Percentiles rank a stretch among this genome's conserved stretches.
Conservation (phyloP, 2,888 invertebrate species). For the Eristalis intricaria region DNA sequence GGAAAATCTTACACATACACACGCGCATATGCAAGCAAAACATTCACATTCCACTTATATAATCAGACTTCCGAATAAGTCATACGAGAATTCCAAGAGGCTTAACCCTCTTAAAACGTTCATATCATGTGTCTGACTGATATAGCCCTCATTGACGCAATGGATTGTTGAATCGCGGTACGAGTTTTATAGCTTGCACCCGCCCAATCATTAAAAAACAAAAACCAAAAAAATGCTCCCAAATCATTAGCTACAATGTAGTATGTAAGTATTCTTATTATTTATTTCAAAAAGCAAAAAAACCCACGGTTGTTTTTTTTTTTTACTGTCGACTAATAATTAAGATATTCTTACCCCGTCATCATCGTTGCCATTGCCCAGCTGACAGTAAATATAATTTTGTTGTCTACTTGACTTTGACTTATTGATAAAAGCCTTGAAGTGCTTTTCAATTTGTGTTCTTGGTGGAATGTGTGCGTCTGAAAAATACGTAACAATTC, state of each 20-base stretch:
- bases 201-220: background rate
- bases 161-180: background rate
- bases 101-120: background rate
- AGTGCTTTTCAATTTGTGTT: slow-evolving; percentile 21
- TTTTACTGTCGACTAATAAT: slow-evolving; percentile 32
- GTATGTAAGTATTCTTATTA: background rate
- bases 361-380: slow-evolving; percentile 26
- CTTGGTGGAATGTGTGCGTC: slow-evolving; percentile 48
- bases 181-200: slow-evolving; percentile 23
- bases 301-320: background rate
- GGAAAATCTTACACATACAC: background rate
- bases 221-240: background rate
- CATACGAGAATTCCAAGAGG: slow-evolving; percentile 5
- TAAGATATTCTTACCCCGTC: slow-evolving; percentile 32
- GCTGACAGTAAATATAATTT: background rate
- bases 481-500: background rate
- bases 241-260: background rate
- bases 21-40: background rate
- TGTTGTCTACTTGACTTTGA: slow-evolving; percentile 19
- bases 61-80: slow-evolving; percentile 28
- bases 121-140: slow-evolving; percentile 8
- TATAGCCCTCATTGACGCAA: slow-evolving; percentile 23
- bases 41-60: slow-evolving; percentile 2
- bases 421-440: slow-evolving; percentile 43
- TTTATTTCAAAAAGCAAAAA: background rate